Conservation (phyloP, 2,797 vertebrate genomes). For the Hippopotamyrus pictus region DNA sequence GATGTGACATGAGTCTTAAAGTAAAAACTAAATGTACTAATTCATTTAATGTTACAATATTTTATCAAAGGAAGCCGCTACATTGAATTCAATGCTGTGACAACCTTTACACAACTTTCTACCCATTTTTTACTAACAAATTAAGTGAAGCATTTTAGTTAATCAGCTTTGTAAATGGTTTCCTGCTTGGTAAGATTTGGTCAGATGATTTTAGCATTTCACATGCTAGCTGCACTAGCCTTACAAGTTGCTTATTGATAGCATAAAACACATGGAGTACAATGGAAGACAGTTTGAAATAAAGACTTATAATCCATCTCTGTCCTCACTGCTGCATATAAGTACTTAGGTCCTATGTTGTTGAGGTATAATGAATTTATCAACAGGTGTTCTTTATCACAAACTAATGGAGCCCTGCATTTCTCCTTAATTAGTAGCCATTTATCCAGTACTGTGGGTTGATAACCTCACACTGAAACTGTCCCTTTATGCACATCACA, state of each 20-base stretch:
- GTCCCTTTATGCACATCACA: not conserved
- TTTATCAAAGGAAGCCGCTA: not conserved
- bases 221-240: not conserved
- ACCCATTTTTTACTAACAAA: not conserved
- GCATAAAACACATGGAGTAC: not conserved
- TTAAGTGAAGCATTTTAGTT: not conserved
- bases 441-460: constrained; percentile 47
- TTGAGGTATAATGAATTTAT: not conserved
- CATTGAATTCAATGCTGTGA: not conserved
- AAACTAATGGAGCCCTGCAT: constrained; percentile 50
- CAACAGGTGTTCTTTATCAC: constrained; percentile 33
- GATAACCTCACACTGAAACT: not conserved
- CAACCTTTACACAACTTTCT: not conserved
- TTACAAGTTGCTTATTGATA: not conserved
- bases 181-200: not conserved
- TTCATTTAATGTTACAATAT: not conserved
- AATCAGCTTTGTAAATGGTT: not conserved
- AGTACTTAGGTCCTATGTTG: not conserved
- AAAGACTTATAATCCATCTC: not conserved
- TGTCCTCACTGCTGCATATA: not conserved
- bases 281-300: not conserved
- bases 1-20: not conserved
- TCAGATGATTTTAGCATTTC: not conserved
- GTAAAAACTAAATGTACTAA: not conserved
- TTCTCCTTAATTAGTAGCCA: constrained; percentile 55